These are phyloP conservation scores for Heliothis peltigera DNA, from an alignment of 2,888 invertebrate species.

Conservation along the genomic window DNA sequence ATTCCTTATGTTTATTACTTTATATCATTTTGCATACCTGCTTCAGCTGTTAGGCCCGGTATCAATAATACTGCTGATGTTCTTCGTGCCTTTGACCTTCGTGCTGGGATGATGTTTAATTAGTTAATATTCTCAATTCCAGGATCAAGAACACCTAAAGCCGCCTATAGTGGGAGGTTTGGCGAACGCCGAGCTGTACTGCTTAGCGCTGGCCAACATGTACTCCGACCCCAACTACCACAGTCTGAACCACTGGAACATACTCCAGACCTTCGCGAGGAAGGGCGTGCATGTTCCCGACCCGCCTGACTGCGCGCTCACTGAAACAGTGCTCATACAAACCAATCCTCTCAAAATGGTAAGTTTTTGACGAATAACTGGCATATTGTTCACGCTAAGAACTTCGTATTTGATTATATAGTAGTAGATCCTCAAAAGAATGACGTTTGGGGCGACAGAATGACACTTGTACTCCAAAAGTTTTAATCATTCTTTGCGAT, in stretches of 20 bases:
- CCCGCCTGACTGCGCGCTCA: constrained; percentile 95
- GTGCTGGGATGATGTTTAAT: neutral
- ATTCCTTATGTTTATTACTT: neutral
- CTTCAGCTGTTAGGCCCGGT: neutral
- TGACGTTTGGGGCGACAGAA: too few species aligned
- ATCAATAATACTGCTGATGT: too few species aligned
- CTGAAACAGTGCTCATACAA: constrained; percentile 98
- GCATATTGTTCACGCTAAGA: too few species aligned
- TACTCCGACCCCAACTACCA: constrained; percentile 99
- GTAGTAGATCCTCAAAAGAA: too few species aligned
- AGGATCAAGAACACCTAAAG: constrained; percentile 98
- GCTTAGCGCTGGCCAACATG: constrained; percentile 97
- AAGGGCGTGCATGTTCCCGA: constrained; percentile 97
- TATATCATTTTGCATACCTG: neutral
- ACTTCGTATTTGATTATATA: too few species aligned
- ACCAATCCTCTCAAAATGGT: constrained; percentile 98
- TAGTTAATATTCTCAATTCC: constrained; percentile 65
- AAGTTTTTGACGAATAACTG: constrained; percentile 59
- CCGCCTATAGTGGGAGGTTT: constrained; percentile 97
- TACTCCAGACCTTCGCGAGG: constrained; percentile 97
- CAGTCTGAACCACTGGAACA: constrained; percentile 98
- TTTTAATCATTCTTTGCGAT: too few species aligned
- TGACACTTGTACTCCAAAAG: neutral
- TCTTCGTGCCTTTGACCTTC: too few species aligned
- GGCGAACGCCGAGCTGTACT: constrained; percentile 98